Evolutionary conservation across 2,888 invertebrate species (phyloP).

Genomic region (Camponotus fellah): DNA sequence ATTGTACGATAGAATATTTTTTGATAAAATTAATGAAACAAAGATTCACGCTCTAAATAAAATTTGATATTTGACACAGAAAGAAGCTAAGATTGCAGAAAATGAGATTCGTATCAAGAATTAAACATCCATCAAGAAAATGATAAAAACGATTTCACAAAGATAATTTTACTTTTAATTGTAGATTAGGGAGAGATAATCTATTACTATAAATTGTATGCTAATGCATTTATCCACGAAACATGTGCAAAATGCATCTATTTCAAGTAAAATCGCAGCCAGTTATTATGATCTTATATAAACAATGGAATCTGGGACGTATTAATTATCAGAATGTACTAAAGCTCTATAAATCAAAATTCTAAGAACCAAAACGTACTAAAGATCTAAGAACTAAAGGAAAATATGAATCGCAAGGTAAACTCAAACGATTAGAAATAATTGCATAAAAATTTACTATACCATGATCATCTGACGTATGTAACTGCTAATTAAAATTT

Average conservation of each 20-base stretch:
- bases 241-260: background rate
- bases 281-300: conserved; percentile 7
- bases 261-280: conserved; percentile 15
- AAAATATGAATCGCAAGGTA: conserved; percentile 17
- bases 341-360: conserved; percentile 16
- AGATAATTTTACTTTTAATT: background rate
- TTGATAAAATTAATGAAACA: background rate
- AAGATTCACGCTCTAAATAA: background rate
- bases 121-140: background rate
- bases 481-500: background rate
- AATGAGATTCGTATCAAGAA: background rate
- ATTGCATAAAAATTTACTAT: background rate
- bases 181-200: background rate
- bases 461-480: background rate
- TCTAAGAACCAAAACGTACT: background rate
- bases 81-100: background rate
- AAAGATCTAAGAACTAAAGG: background rate
- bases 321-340: background rate
- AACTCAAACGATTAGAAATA: background rate
- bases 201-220: background rate
- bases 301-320: background rate
- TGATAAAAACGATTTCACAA: background rate
- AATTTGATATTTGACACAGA: background rate
- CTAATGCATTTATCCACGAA: background rate
- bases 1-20: background rate